Evolutionary conservation across 2,113 vertebrate species (phyloP), one percentile per base, ranked within the genome.

Genomic region (Eudyptes chrysolophus): DNA sequence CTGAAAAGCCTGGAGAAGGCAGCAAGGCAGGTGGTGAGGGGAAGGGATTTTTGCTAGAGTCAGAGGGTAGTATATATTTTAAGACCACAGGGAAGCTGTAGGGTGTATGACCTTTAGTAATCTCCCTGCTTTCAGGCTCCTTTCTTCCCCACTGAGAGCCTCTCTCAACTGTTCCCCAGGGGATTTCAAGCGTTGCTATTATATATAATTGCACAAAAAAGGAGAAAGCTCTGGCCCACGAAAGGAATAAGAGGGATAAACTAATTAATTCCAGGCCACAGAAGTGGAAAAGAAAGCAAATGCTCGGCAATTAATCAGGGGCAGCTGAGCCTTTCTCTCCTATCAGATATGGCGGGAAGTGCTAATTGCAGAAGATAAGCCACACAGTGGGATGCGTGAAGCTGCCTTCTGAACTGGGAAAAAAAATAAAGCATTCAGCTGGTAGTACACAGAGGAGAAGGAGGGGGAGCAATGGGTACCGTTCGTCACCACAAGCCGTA

Each of bases 311-410:
- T 97, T 97, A 97, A 97, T 93, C 72, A 95, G 94, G 89, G 95
- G 75, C 76, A 65, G 88, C 80, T 70, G 75, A 94, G 85, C 44
- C 69, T 36, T 89, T 94, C 89, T 96, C 36, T 89, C 80, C 87
- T 94, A 92, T 92, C 91, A 93, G 75, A 86, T 95, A 92, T 57
- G 81, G 68, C 0, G 6, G 78, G 78, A 97, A 84, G 90, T 96
- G 96, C 94, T 98, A 96, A 98, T 96, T 97, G 92, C 85, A 94
- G 64, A 95, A 96, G 96, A 94, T 97, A 97, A 97, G 90, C 70
- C 81, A 89, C 95, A 51, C 83, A 94, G 93, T 84, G 68, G 92
- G 92, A 89, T 81, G 69, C 7, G 11, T 36, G 76, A 68, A 86
- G 44, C 78, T 90, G 96, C 86, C 66, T 96, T 94, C 84, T 86